Conservation (phyloP, 1,140 invertebrate genomes). For the fruit fly (Drosophila melanogaster) region DNA sequence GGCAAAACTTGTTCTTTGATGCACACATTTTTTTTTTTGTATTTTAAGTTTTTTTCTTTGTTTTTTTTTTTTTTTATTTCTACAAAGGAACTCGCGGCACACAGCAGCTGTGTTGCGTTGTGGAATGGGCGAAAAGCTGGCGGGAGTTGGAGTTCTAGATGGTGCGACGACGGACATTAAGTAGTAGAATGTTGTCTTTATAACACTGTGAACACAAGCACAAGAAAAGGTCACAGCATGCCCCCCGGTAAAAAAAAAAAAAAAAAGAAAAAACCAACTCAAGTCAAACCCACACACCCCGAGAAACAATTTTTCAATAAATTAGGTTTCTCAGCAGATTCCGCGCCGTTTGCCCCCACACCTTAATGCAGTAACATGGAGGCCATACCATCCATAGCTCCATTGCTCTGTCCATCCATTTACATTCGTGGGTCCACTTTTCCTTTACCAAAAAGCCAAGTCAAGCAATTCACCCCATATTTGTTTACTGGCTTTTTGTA, state of each 20-base stretch:
- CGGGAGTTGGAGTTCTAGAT: constrained; percentile 10
- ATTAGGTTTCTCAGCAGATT: constrained; percentile 82
- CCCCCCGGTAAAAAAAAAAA: constrained; percentile 42
- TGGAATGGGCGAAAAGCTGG: background rate
- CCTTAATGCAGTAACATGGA: constrained; percentile 7
- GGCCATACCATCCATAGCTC: background rate
- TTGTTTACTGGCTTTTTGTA: constrained; percentile 69
- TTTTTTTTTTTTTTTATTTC: constrained; percentile 16
- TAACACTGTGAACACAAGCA: constrained; percentile 81
- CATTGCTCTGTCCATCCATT: constrained; percentile 6
- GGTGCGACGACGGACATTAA: constrained; percentile 72
- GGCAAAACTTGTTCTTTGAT: constrained; percentile 74
- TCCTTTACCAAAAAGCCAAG: constrained; percentile 23
- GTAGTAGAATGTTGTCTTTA: constrained; percentile 82
- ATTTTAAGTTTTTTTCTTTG: too few species aligned
- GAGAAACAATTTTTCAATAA: constrained; percentile 80
- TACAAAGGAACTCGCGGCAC: constrained; percentile 13
- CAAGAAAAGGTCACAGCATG: constrained; percentile 71
- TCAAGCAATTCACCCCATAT: constrained; percentile 78
- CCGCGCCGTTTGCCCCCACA: constrained; percentile 58
- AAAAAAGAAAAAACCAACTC: too few species aligned
- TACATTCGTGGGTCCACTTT: constrained; percentile 5
- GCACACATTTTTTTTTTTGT: constrained; percentile 40
- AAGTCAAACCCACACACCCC: constrained; percentile 57
- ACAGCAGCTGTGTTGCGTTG: background rate